These are phyloP conservation scores for Cephus cinctus DNA, from an alignment of 1,140 invertebrate genomes.

Conservation along the genomic window DNA sequence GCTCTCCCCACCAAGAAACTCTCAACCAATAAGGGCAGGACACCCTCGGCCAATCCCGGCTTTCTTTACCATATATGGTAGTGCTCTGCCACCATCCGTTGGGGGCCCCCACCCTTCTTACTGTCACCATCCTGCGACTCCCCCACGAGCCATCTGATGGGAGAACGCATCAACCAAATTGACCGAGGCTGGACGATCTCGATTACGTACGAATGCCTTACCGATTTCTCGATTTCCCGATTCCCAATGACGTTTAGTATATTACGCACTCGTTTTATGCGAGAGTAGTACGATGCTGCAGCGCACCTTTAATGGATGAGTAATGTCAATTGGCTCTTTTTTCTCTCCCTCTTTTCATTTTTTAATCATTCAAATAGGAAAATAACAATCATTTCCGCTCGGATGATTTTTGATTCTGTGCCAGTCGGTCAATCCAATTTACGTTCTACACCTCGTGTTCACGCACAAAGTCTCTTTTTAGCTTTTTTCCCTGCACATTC, in stretches of 20 bases:
- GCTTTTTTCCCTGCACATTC: too few relatives aligned
- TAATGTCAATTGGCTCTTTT: slow-evolving; percentile 1
- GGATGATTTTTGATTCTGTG: too few relatives aligned
- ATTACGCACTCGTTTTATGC: not conserved
- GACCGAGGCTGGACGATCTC: slow-evolving; percentile 4
- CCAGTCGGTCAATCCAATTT: too few relatives aligned
- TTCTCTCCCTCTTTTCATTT: not conserved
- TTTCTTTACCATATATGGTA: slow-evolving; percentile 62
- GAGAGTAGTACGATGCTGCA: not conserved
- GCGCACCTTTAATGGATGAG: too few relatives aligned
- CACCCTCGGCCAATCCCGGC: slow-evolving; percentile 53
- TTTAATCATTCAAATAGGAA: too few relatives aligned
- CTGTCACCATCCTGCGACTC: slow-evolving; percentile 1
- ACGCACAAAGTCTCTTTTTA: too few relatives aligned
- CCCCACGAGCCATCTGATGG: not conserved
- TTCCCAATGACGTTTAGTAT: not conserved
- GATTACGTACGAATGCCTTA: too few relatives aligned
- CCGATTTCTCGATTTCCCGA: not conserved
- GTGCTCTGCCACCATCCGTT: slow-evolving; percentile 37
- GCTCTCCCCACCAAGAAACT: slow-evolving; percentile 31
- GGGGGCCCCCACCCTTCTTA: slow-evolving; percentile 23
- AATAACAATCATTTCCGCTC: too few relatives aligned
- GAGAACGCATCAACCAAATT: slow-evolving; percentile 24
- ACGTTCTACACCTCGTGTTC: too few relatives aligned
- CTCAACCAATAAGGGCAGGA: slow-evolving; percentile 46